phyloP scores from a whole-genome alignment of 2,888 invertebrate species.

The Ichneumoninae sp. region DNA sequence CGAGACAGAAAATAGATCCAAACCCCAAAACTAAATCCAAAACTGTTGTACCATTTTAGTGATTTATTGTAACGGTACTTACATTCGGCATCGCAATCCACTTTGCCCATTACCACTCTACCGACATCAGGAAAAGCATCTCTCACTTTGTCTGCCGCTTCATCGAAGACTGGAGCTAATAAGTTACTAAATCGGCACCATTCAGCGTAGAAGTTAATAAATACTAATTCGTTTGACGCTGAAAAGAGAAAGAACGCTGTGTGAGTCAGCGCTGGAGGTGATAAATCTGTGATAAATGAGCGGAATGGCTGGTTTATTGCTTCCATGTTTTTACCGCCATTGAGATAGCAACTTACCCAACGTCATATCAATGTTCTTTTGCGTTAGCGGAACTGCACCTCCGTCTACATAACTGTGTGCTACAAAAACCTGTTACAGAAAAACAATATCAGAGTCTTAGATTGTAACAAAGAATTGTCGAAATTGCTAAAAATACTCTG shows the following conservation, averaged over 20 bases:
- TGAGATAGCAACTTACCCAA: slow-evolving; percentile 88
- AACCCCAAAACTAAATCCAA: no score
- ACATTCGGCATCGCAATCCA: slow-evolving; percentile 98
- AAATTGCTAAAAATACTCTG: not conserved
- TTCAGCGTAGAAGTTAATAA: slow-evolving; percentile 99
- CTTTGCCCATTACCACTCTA: slow-evolving; percentile 96
- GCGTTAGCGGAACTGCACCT: slow-evolving; percentile 92
- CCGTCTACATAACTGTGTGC: slow-evolving; percentile 90
- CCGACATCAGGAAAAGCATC: slow-evolving; percentile 92
- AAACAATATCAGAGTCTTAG: not conserved
- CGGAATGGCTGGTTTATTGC: not conserved
- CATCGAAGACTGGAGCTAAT: slow-evolving; percentile 98
- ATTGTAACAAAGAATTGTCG: not conserved
- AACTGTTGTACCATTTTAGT: not conserved
- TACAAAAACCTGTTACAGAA: slow-evolving; percentile 68
- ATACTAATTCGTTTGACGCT: slow-evolving; percentile 98
- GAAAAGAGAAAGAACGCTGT: slow-evolving; percentile 79
- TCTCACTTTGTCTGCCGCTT: slow-evolving; percentile 94
- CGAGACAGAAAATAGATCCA: no score
- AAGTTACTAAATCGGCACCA: slow-evolving; percentile 99
- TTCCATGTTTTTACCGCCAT: not conserved
- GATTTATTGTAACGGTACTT: slow-evolving; percentile 74
- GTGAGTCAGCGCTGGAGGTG: not conserved
- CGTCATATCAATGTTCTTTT: slow-evolving; percentile 93
- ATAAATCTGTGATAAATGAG: not conserved